Evolutionary conservation across 2,797 vertebrate genomes (phyloP).

Genomic region (Okamejei kenojei): DNA sequence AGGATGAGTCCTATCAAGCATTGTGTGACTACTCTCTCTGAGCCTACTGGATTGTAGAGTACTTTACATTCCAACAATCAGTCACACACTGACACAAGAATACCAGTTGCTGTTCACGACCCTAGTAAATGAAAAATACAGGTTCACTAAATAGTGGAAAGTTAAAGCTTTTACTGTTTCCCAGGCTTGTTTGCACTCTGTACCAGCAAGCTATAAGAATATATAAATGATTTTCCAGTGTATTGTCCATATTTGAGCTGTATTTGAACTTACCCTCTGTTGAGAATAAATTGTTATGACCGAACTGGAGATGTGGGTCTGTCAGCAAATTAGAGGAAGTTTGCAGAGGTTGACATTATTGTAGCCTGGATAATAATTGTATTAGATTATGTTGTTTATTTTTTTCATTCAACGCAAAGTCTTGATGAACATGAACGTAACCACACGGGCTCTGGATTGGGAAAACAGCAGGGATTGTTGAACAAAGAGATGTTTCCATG

Average conservation of each 20-base stretch:
- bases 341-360: background rate
- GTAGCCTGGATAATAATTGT: background rate
- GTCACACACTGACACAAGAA: background rate
- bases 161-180: background rate
- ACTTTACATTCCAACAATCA: background rate
- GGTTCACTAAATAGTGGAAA: background rate
- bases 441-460: background rate
- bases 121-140: background rate
- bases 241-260: background rate
- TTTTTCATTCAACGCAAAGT: background rate
- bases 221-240: background rate
- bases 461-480: background rate
- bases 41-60: background rate
- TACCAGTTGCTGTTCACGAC: background rate
- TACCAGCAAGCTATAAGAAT: background rate
- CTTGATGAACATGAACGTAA: background rate
- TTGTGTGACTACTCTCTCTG: background rate
- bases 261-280: background rate
- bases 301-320: background rate
- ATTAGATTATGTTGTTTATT: background rate
- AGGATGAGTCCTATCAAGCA: background rate
- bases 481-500: background rate
- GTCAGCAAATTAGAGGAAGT: background rate
- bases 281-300: background rate
- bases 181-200: background rate